Percentiles rank a stretch among this genome's conserved stretches.
phyloP scores from a whole-genome alignment of 2,113 vertebrate species.

The Micronisus gabar region DNA sequence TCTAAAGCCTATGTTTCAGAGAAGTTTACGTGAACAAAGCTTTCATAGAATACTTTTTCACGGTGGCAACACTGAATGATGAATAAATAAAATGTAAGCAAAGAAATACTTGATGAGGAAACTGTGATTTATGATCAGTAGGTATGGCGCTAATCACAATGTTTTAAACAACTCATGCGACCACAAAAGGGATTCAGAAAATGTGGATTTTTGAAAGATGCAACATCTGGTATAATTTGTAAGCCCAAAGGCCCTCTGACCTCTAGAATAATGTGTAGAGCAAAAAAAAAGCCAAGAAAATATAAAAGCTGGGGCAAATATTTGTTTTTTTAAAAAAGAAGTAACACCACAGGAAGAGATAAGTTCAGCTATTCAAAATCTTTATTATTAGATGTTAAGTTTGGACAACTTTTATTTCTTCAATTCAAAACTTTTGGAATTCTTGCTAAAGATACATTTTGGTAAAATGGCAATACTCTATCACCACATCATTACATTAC shows the following conservation, averaged over 20 bases:
- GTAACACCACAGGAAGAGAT: not conserved
- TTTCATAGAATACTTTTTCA: not conserved
- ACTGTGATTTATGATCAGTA: not conserved
- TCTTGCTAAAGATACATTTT: not conserved
- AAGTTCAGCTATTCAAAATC: not conserved
- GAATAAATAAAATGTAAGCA: not conserved
- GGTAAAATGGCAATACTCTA: not conserved
- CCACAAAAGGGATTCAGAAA: not conserved
- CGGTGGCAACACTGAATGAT: not conserved
- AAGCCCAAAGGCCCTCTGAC: not conserved
- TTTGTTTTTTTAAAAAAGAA: not conserved
- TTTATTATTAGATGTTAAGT: not conserved
- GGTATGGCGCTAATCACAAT: not conserved
- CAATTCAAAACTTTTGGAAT: not conserved
- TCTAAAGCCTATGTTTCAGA: not conserved
- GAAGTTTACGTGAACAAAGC: fast-evolving
- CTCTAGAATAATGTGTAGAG: not conserved
- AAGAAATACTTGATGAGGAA: not conserved
- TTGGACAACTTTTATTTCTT: not conserved
- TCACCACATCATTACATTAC: not conserved
- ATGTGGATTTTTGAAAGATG: not conserved
- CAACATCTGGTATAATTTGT: not conserved
- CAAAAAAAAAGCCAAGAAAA: not conserved
- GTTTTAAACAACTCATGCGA: not conserved
- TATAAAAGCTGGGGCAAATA: not conserved